phyloP scores from a whole-genome alignment of 2,888 invertebrate genomes.

The Gonocerus acuteangulatus region DNA sequence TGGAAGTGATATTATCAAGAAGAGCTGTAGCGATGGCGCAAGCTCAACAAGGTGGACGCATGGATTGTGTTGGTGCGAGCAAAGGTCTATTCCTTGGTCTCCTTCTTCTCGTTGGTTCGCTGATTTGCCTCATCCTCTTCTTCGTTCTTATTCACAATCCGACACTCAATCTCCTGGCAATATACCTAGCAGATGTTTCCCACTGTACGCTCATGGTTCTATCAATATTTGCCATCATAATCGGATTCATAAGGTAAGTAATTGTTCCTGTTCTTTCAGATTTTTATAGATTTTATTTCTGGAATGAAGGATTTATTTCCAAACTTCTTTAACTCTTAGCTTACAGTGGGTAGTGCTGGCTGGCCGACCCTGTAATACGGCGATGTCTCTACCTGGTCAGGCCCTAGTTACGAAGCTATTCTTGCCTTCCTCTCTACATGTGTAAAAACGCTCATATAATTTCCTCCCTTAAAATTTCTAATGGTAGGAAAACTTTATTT shows the following conservation, averaged over 20 bases:
- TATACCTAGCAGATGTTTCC: slow-evolving; percentile 84
- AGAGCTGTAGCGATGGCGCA: slow-evolving; percentile 79
- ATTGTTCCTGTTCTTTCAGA: no score
- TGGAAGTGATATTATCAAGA: slow-evolving; percentile 80
- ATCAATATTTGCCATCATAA: slow-evolving; percentile 79
- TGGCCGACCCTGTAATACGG: no score
- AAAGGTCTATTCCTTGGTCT: slow-evolving; percentile 89
- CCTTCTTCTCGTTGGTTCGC: slow-evolving; percentile 76
- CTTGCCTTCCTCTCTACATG: no score
- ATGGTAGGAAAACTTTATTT: no score
- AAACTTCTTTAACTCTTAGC: no score
- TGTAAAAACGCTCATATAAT: no score
- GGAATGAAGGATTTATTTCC: no score
- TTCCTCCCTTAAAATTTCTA: no score
- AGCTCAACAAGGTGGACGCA: slow-evolving; percentile 69
- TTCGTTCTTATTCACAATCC: slow-evolving; percentile 86
- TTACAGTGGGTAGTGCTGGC: no score
- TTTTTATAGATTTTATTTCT: no score
- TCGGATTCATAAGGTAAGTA: slow-evolving; percentile 78
- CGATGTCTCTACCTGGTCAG: background rate
- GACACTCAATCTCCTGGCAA: slow-evolving; percentile 72
- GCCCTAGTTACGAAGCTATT: no score
- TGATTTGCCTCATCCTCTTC: slow-evolving; percentile 90
- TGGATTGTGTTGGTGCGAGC: slow-evolving; percentile 91
- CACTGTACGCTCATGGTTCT: slow-evolving; percentile 82